Evolutionary conservation across 2,113 vertebrate genomes (phyloP).

Genomic region (Sturnus vulgaris): DNA sequence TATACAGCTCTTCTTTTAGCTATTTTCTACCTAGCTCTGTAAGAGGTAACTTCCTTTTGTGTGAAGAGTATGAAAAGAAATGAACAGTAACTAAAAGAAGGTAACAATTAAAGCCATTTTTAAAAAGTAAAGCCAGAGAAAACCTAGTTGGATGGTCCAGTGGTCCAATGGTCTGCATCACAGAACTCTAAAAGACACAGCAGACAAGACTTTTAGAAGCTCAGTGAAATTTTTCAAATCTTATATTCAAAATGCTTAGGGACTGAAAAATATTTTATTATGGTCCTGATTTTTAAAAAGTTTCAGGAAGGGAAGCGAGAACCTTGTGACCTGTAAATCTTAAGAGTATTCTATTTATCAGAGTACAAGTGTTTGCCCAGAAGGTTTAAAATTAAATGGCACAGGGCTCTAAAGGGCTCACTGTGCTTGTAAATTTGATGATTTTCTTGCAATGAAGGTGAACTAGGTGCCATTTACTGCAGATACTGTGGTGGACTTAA

Average conservation of each 20-base stretch:
- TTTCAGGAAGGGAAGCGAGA: background rate
- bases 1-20: slow-evolving; percentile 64
- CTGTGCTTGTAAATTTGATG: background rate
- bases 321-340: background rate
- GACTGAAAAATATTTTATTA: background rate
- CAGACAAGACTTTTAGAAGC: background rate
- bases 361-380: background rate
- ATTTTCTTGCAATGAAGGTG: background rate
- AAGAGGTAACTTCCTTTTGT: slow-evolving; percentile 62
- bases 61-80: slow-evolving; percentile 65
- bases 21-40: slow-evolving; percentile 64
- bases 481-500: slow-evolving; percentile 4
- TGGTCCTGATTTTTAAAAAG: background rate
- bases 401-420: background rate
- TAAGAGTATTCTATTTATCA: background rate
- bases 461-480: slow-evolving; percentile 29
- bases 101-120: slow-evolving; percentile 49
- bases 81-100: slow-evolving; percentile 58
- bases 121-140: background rate
- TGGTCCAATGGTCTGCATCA: slow-evolving; percentile 15
- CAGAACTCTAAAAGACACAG: background rate
- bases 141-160: background rate
- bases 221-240: background rate
- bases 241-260: background rate
- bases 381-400: background rate